Conservation (phyloP, 2,888 invertebrate genomes). For the Cephus pulcher region DNA sequence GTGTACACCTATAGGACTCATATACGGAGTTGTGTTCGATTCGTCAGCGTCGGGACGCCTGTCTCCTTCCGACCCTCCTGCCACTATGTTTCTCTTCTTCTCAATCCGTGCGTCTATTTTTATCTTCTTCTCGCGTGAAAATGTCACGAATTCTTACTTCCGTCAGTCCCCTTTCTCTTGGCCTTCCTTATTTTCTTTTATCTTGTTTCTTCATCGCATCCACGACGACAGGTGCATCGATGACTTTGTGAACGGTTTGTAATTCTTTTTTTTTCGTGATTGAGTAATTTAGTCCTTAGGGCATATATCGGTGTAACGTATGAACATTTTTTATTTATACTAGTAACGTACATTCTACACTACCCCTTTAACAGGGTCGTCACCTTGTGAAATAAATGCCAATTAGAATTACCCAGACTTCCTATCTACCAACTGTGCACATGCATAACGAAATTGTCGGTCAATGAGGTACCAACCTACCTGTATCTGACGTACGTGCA, state of each 20-base stretch:
- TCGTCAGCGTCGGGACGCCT: not conserved
- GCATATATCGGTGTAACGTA: not conserved
- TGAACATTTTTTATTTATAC: not conserved
- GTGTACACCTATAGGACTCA: conserved; percentile 13
- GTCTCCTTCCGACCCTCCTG: not conserved
- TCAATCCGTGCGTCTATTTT: not conserved
- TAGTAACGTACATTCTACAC: not conserved
- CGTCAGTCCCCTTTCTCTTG: not conserved
- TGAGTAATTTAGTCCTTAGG: not conserved
- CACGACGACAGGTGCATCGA: not conserved
- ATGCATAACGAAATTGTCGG: not conserved
- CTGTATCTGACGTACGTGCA: not conserved
- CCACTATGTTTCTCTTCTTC: not conserved
- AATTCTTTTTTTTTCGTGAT: not conserved
- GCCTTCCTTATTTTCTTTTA: not conserved
- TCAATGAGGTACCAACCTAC: not conserved
- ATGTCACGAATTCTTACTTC: not conserved
- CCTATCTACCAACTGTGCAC: not conserved
- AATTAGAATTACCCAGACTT: not conserved
- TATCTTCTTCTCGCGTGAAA: not conserved
- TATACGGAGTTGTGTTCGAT: not conserved
- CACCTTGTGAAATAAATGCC: not conserved
- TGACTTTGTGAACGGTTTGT: not conserved
- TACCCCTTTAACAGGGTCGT: not conserved
- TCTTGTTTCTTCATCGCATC: not conserved